phyloP scores from a whole-genome alignment of 1,140 invertebrate species.

The Archivesica marissinica region DNA sequence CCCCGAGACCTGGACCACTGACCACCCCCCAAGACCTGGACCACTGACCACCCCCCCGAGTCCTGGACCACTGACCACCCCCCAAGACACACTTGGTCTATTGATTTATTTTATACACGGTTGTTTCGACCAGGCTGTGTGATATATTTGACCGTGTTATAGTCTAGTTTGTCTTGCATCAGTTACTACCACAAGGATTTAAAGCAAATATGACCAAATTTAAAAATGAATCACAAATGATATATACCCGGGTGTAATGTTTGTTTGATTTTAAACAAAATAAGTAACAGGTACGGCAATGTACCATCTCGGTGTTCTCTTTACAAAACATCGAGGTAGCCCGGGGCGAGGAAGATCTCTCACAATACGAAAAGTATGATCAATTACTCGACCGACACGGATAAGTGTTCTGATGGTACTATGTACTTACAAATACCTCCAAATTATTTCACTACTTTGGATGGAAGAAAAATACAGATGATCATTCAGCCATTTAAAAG shows the following conservation, averaged over 20 bases:
- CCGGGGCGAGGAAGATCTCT: constrained; percentile 7
- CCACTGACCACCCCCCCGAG: no score
- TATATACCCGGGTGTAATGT: not conserved
- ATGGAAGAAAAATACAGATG: not conserved
- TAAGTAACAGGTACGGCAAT: constrained; percentile 27
- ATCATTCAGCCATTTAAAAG: constrained; percentile 18
- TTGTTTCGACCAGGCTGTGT: not conserved
- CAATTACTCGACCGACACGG: constrained; percentile 29
- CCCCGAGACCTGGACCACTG: no score
- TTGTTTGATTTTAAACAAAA: not conserved
- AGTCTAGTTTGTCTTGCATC: not conserved
- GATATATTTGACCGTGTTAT: not conserved
- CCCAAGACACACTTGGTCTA: no score
- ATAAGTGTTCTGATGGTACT: constrained; percentile 9
- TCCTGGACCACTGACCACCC: no score
- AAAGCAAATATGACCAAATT: not conserved
- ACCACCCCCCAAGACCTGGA: no score
- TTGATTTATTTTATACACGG: not conserved
- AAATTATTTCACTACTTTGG: constrained; percentile 14
- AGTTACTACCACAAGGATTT: not conserved
- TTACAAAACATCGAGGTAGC: constrained; percentile 19
- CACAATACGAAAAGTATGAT: constrained; percentile 21
- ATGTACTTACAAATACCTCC: constrained; percentile 21
- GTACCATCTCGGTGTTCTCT: not conserved
- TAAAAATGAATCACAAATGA: constrained; percentile 4